A percentile compares a stretch with the other conserved stretches of the same genome.
Conservation (phyloP, 2,797 vertebrate species). For the Myripristis jacobus region DNA sequence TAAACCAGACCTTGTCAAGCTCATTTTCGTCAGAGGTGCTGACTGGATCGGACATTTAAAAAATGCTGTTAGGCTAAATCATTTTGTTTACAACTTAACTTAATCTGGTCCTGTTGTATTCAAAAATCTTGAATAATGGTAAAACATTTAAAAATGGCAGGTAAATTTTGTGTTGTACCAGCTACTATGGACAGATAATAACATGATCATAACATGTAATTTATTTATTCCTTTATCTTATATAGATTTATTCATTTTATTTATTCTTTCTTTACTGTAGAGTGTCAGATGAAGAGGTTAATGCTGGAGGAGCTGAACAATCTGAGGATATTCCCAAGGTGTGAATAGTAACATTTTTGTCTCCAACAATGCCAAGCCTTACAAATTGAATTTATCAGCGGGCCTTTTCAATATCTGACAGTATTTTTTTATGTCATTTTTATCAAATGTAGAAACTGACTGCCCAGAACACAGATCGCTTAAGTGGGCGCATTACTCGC, state of each 20-base stretch:
- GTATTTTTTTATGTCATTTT: background rate
- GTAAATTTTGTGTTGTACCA: too few species aligned
- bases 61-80: too few species aligned
- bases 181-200: too few species aligned
- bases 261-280: slow-evolving; percentile 40
- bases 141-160: too few species aligned
- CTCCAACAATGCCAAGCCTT: background rate
- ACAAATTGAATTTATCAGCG: background rate
- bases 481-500: slow-evolving; percentile 74
- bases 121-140: too few species aligned
- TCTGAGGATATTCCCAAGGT: slow-evolving; percentile 49
- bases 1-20: too few species aligned
- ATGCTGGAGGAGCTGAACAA: slow-evolving; percentile 15
- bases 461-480: background rate
- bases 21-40: too few species aligned
- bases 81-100: too few species aligned
- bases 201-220: too few species aligned
- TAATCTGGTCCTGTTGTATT: too few species aligned
- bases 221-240: background rate
- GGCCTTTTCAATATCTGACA: background rate
- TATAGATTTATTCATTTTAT: background rate
- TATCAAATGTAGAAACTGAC: slow-evolving; percentile 5
- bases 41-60: background rate
- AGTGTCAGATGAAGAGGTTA: slow-evolving; percentile 15
- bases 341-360: background rate